These are phyloP conservation scores for Eilema caniola DNA, from an alignment of 2,888 invertebrate species.

Conservation along the genomic window DNA sequence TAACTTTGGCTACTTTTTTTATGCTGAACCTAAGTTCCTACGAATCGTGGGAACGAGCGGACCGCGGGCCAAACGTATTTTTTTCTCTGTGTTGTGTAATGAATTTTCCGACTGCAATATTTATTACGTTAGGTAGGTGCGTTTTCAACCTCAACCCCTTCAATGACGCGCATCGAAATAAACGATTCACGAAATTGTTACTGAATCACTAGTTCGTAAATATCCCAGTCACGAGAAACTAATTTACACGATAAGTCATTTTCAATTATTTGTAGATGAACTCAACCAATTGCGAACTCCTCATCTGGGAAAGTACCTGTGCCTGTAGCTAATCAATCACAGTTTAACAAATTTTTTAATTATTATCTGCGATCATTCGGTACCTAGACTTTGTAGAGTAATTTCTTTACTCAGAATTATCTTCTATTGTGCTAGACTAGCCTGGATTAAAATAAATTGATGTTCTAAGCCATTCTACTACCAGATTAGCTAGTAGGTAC, in stretches of 20 bases:
- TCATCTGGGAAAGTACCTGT: neutral
- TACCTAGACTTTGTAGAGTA: too few relatives aligned
- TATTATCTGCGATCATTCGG: too few relatives aligned
- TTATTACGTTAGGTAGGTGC: too few relatives aligned
- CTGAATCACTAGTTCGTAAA: slow-evolving; percentile 1
- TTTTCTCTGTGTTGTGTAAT: too few relatives aligned
- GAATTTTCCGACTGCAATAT: neutral
- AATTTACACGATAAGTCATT: neutral
- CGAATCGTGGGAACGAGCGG: neutral
- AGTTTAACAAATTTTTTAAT: neutral
- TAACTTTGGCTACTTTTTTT: neutral
- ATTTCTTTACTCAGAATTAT: too few relatives aligned
- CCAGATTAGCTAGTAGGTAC: too few relatives aligned
- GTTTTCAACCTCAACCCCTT: neutral
- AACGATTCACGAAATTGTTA: neutral
- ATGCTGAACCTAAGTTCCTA: neutral
- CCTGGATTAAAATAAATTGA: too few relatives aligned
- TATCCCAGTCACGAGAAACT: slow-evolving; percentile 4
- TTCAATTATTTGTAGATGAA: slow-evolving; percentile 5
- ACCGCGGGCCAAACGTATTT: too few relatives aligned
- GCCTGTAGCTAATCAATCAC: neutral
- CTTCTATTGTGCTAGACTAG: too few relatives aligned
- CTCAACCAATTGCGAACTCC: slow-evolving; percentile 2
- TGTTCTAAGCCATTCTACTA: too few relatives aligned
- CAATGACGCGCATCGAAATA: neutral